Base-by-base conservation (phyloP, 2,888 invertebrate species). In the Euzetes globulus region DNA sequence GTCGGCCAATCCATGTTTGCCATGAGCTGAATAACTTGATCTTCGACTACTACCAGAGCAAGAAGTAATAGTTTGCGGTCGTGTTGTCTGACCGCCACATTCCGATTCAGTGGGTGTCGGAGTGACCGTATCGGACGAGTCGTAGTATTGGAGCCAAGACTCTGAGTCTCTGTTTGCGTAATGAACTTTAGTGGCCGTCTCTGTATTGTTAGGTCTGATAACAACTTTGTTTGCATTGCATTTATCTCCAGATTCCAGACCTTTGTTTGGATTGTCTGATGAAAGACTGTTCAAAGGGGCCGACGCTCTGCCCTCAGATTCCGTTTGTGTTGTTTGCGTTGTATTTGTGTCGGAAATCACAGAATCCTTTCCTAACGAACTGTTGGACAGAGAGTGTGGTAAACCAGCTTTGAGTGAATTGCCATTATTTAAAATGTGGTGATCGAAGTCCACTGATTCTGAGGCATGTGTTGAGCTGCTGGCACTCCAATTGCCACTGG, bases 401-500 rank as follows among this genome's bases (percentile, higher is more conserved):
- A 52, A 65, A 75, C 52, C 37, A 68, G 37, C 50, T 68, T 72
- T 83, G 11, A 83, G 82, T 63, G 82, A 80, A 27, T 80, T 81
- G 78, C 89, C 88, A 45, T 41, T 41, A 25, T 3, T 47, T 5
- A 70, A 6, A 15, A 70, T 19, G 37, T n/a, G 63, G 77, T 89
- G 85, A 52, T 82, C 82, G 0, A 82, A 83, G 76, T 83, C 93
- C 90, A 71, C 76, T 9, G 83, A 83, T 65, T 82, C 82, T 9
- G 83, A 83, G 63, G 83, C 82, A 15, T 83, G 78, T 65, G 77
- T 90, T 85, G 76, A 90, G 0, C 92, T 92, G 81, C 70, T 70
- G 47, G 92, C 94, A 79, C 92, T 92, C 95, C 95, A 95, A 83
- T 95, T 94, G 52, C 95, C 95, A 80, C 91, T 91, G 17, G 92